These are phyloP conservation scores for Clepsis dumicolana DNA, from an alignment of 2,888 invertebrate species.

Conservation along the genomic window DNA sequence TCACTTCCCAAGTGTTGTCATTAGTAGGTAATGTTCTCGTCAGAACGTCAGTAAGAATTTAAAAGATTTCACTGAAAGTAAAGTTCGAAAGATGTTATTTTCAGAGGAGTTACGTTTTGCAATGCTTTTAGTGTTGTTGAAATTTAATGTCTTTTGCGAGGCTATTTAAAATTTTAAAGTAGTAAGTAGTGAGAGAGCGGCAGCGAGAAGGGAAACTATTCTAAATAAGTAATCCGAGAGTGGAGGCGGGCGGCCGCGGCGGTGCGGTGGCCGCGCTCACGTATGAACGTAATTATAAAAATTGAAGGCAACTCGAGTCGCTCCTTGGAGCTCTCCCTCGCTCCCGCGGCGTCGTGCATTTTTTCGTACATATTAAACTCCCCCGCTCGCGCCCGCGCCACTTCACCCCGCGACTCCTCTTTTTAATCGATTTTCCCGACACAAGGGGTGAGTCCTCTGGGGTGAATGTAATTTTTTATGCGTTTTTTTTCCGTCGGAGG, in stretches of 20 bases:
- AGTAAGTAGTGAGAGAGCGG: conserved; percentile 56
- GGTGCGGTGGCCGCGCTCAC: conserved; percentile 85
- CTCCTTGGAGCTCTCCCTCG: conserved; percentile 78
- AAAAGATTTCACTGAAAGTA: conserved; percentile 21
- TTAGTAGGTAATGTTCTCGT: conserved; percentile 45
- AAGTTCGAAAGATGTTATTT: conserved; percentile 17
- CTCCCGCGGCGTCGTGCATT: conserved; percentile 84
- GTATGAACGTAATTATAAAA: conserved; percentile 87
- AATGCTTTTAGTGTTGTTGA: conserved; percentile 35
- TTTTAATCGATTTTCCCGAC: conserved; percentile 86
- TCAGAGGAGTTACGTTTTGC: conserved; percentile 6
- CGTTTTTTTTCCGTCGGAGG: conserved; percentile 81
- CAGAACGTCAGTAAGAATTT: conserved; percentile 36
- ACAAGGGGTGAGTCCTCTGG: conserved; percentile 86
- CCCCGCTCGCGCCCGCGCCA: conserved; percentile 68
- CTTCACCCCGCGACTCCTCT: conserved; percentile 82
- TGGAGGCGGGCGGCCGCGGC: conserved; percentile 51
- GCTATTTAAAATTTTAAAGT: conserved; percentile 68
- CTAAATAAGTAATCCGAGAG: conserved; percentile 72
- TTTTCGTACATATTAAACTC: conserved; percentile 86
- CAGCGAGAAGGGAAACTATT: conserved; percentile 64
- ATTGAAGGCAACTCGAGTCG: conserved; percentile 82
- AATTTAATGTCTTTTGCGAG: conserved; percentile 44
- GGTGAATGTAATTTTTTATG: conserved; percentile 88
- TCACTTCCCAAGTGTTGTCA: conserved; percentile 58